Conservation (phyloP, 2,797 vertebrate genomes). For the Microctenopoma steveboyesi region DNA sequence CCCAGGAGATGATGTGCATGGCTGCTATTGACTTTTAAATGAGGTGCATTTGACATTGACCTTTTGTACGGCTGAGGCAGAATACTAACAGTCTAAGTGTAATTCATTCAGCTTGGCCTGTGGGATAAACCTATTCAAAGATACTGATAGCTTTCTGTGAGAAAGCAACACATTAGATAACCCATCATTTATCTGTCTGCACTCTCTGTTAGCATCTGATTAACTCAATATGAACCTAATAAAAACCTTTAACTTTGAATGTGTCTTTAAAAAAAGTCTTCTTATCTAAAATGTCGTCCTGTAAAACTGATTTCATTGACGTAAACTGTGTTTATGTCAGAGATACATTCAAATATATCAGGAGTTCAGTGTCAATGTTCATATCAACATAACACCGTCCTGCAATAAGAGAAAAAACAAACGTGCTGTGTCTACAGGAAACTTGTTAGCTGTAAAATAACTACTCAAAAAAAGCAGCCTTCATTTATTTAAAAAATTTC, state of each 20-base stretch:
- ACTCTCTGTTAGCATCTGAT: slow-evolving; percentile 69
- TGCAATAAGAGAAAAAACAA: slow-evolving; percentile 23
- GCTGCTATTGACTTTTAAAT: slow-evolving; percentile 86
- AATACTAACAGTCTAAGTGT: slow-evolving; percentile 82
- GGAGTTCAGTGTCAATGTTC: slow-evolving; percentile 41
- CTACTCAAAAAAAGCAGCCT: slow-evolving; percentile 1
- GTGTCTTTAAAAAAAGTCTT: slow-evolving; percentile 23
- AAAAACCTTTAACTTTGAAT: slow-evolving; percentile 47
- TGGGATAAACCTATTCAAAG: slow-evolving; percentile 73
- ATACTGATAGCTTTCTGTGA: slow-evolving; percentile 73
- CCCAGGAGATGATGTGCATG: slow-evolving; percentile 84
- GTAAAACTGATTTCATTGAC: slow-evolving; percentile 33
- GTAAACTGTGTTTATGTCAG: slow-evolving; percentile 40
- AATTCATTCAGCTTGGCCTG: slow-evolving; percentile 77
- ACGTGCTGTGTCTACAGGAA: background rate
- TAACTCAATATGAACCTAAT: slow-evolving; percentile 63
- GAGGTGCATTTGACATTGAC: slow-evolving; percentile 85
- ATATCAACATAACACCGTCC: background rate
- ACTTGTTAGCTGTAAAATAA: slow-evolving; percentile 9
- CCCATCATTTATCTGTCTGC: slow-evolving; percentile 74
- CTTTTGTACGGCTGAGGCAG: slow-evolving; percentile 79
- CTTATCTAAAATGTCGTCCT: slow-evolving; percentile 43
- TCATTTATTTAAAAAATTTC: background rate
- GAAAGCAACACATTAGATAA: slow-evolving; percentile 75
- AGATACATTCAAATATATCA: slow-evolving; percentile 28